Conservation (phyloP, 1,140 invertebrate species). For the Bombus pascuorum region DNA sequence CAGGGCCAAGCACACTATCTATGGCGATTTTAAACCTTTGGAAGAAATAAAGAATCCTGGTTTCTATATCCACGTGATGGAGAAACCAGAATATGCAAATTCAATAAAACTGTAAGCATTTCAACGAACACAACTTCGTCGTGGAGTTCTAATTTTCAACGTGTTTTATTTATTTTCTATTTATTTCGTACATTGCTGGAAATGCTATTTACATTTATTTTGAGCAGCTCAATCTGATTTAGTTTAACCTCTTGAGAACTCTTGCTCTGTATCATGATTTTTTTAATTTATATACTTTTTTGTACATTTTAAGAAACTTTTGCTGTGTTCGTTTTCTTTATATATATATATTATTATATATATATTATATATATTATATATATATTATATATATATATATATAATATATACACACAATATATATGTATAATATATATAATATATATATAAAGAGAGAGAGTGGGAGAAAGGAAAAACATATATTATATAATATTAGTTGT, state of each 20-base stretch:
- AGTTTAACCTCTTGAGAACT: background rate
- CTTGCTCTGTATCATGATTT: background rate
- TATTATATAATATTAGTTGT: background rate
- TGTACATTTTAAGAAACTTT: background rate
- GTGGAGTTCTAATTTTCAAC: background rate
- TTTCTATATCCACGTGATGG: conserved; percentile 93
- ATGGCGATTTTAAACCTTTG: conserved; percentile 91
- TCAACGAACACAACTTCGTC: background rate
- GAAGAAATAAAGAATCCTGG: conserved; percentile 86
- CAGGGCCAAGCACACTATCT: conserved; percentile 87
- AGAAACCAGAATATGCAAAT: conserved; percentile 82
- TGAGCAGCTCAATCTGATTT: background rate
- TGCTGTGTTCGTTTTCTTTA: background rate
- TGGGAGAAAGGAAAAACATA: no score
- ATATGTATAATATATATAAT: background rate
- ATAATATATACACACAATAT: background rate
- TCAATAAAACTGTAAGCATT: background rate
- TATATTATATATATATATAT: no score
- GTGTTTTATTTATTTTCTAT: background rate
- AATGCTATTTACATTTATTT: background rate
- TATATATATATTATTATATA: no score
- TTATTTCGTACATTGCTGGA: background rate
- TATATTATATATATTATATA: no score
- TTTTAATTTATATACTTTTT: background rate
- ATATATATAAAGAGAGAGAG: no score